Conservation (phyloP, 2,888 invertebrate genomes). For the Drosophila suboccidentalis region DNA sequence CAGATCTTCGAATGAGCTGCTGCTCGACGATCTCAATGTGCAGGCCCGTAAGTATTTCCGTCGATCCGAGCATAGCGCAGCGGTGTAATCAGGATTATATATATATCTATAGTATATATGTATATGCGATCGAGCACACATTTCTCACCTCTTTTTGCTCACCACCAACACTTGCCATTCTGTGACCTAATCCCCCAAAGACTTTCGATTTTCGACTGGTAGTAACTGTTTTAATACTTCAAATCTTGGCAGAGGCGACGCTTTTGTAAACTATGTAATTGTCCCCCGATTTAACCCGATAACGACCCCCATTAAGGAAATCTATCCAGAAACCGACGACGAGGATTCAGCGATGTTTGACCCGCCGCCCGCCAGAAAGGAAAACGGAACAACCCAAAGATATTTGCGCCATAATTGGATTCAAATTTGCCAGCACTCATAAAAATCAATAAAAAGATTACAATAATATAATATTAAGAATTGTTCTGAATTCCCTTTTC, state of each 20-base stretch:
- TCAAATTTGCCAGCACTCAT: slow-evolving; percentile 40
- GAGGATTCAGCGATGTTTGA: slow-evolving; percentile 49
- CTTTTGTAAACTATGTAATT: slow-evolving; percentile 57
- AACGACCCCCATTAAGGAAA: slow-evolving; percentile 25
- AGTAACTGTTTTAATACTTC: slow-evolving; percentile 44
- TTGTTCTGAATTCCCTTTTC: slow-evolving; percentile 1
- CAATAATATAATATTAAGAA: slow-evolving; percentile 33
- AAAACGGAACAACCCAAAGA: slow-evolving; percentile 57
- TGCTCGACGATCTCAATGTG: slow-evolving; percentile 80
- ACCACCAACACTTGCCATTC: slow-evolving; percentile 26
- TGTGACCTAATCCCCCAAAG: slow-evolving; percentile 24
- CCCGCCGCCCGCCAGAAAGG: slow-evolving; percentile 61
- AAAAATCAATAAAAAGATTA: slow-evolving; percentile 37
- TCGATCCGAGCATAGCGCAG: slow-evolving; percentile 67
- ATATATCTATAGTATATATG: neutral
- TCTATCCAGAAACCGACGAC: slow-evolving; percentile 28
- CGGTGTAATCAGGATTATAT: slow-evolving; percentile 49
- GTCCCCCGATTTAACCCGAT: slow-evolving; percentile 34
- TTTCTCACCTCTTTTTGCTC: slow-evolving; percentile 37
- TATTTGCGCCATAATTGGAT: slow-evolving; percentile 67
- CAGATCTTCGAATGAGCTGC: slow-evolving; percentile 81
- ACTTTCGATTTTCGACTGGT: slow-evolving; percentile 19
- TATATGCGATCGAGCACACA: slow-evolving; percentile 24
- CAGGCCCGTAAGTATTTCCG: slow-evolving; percentile 83
- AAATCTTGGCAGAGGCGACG: slow-evolving; percentile 68